phyloP scores from a whole-genome alignment of 64 coral and sea anemone species.

The Stylophora pistillata region DNA sequence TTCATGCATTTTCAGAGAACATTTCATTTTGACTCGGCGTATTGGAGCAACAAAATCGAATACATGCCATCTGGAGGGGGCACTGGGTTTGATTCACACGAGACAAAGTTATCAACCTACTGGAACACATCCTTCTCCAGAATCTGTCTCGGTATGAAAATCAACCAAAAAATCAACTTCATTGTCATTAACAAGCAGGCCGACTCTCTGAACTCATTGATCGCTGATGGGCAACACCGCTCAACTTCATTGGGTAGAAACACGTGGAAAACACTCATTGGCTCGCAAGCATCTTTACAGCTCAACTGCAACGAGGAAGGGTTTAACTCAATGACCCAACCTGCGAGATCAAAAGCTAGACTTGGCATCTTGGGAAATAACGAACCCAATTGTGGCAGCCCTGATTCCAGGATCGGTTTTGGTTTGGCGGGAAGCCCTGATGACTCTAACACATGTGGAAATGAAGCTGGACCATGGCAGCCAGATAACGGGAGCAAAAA shows the following conservation, averaged over 20 bases:
- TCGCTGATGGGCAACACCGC: conserved; percentile 40
- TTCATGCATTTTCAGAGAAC: conserved; percentile 1
- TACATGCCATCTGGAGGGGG: neutral
- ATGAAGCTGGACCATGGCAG: neutral
- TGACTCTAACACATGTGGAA: conserved; percentile 12
- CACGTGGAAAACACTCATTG: conserved; percentile 10
- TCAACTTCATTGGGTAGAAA: conserved; percentile 1
- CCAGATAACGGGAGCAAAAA: too few species aligned
- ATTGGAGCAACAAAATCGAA: conserved; percentile 14
- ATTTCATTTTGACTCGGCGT: conserved; percentile 2
- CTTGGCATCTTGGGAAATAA: conserved; percentile 35
- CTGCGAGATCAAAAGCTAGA: neutral
- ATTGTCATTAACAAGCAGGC: conserved; percentile 6
- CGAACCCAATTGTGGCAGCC: neutral
- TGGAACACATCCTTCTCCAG: conserved; percentile 23
- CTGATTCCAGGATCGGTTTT: conserved; percentile 20
- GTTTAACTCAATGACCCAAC: neutral
- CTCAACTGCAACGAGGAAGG: conserved; percentile 28
- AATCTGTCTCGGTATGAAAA: conserved; percentile 39
- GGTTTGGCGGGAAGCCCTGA: neutral
- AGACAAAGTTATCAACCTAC: conserved; percentile 8
- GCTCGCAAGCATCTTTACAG: conserved; percentile 4
- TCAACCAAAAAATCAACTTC: neutral
- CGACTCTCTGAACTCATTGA: conserved; percentile 1
- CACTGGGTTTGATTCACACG: conserved; percentile 32